These are phyloP conservation scores for Nasua narica DNA, from an alignment of 2,797 vertebrate species.

Conservation along the genomic window DNA sequence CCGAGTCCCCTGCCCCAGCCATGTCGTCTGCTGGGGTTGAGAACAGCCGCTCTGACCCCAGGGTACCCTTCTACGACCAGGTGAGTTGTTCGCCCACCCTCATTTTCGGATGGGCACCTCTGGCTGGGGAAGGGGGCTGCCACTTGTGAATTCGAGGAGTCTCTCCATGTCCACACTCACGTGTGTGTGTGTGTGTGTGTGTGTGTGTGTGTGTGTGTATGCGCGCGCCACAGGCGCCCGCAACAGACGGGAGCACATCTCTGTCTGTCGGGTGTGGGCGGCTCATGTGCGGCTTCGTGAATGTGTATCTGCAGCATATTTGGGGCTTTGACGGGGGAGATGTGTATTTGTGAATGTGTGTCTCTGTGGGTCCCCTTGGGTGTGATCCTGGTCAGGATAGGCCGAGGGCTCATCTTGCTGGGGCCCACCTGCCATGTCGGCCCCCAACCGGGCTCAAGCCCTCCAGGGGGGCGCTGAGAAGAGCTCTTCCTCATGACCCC, in stretches of 20 bases:
- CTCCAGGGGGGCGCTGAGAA: neutral
- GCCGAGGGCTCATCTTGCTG: too few species aligned
- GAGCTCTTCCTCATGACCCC: neutral
- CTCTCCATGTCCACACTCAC: neutral
- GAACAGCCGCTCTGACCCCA: slow-evolving; percentile 74
- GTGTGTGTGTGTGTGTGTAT: too few species aligned
- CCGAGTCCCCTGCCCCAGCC: slow-evolving; percentile 65
- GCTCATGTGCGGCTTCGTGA: neutral
- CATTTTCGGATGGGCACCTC: neutral
- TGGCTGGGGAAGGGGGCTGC: neutral
- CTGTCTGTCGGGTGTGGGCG: neutral
- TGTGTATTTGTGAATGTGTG: neutral
- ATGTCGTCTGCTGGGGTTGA: slow-evolving; percentile 48
- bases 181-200: neutral
- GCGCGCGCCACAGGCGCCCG: too few species aligned
- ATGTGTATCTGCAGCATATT: neutral
- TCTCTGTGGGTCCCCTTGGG: neutral
- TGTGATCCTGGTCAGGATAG: neutral
- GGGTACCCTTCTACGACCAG: slow-evolving; percentile 88
- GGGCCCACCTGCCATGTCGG: neutral
- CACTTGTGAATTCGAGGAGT: neutral
- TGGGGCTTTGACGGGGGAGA: neutral
- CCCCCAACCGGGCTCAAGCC: neutral
- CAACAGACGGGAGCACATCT: neutral
- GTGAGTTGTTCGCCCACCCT: slow-evolving; percentile 71